phyloP scores from a whole-genome alignment of 2,888 invertebrate species.

The Chirona hameri region DNA sequence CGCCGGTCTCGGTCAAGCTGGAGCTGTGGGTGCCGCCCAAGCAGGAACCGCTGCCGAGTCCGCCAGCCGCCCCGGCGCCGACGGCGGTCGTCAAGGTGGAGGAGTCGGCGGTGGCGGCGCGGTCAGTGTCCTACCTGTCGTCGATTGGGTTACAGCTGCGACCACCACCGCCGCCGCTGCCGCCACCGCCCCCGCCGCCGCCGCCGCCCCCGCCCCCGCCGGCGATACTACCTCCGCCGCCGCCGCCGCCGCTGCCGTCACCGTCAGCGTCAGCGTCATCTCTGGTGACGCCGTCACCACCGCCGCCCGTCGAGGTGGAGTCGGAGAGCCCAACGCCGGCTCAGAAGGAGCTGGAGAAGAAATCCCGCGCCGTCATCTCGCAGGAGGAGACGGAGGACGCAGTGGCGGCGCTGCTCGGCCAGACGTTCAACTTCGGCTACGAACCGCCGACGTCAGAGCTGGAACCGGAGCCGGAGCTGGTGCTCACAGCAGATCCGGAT shows the following conservation, averaged over 20 bases:
- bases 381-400: conserved; percentile 92
- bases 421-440: conserved; percentile 59
- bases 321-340: background rate
- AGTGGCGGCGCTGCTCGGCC: conserved; percentile 79
- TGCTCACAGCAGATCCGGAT: conserved; percentile 68
- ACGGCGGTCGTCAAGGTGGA: conserved; percentile 3
- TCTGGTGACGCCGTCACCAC: conserved; percentile 43
- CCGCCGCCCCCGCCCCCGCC: conserved; percentile 36
- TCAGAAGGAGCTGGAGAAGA: conserved; percentile 57
- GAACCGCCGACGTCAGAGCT: conserved; percentile 52
- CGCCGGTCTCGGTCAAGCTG: background rate
- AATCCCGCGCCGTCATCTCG: conserved; percentile 76
- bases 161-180: background rate
- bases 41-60: background rate
- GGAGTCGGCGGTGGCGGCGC: background rate
- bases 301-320: conserved; percentile 42
- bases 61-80: background rate
- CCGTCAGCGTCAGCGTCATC: conserved; percentile 49
- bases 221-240: background rate
- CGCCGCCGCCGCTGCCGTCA: conserved; percentile 37
- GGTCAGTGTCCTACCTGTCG: background rate
- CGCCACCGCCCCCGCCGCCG: conserved; percentile 37
- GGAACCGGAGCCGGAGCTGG: conserved; percentile 42
- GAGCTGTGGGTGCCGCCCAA: background rate
- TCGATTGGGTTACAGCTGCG: conserved; percentile 36